These are phyloP conservation scores for Drosophila sp. DNA, from an alignment of 1,140 invertebrate species.

Conservation along the genomic window DNA sequence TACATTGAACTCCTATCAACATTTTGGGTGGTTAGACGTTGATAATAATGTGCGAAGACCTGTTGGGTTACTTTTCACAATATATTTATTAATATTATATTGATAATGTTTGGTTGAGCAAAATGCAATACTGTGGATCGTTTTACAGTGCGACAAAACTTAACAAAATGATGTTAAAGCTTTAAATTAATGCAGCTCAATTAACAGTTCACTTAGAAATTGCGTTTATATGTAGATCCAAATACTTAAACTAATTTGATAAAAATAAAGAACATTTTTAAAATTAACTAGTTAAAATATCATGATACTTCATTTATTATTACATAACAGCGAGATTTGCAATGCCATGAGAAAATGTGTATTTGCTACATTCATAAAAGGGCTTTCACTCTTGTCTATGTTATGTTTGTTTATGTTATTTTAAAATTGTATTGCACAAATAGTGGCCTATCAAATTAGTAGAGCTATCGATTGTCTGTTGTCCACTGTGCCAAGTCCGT, in stretches of 20 bases:
- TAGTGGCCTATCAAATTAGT: background rate
- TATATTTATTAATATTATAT: constrained; percentile 30
- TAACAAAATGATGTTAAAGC: too few relatives aligned
- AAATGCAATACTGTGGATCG: constrained; percentile 21
- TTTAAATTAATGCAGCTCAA: too few relatives aligned
- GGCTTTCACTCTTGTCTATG: constrained; percentile 10
- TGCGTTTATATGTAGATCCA: too few relatives aligned
- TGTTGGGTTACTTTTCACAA: constrained; percentile 26
- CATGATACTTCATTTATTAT: too few relatives aligned
- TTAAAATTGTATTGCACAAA: background rate
- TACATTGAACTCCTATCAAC: constrained; percentile 30
- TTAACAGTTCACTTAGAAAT: too few relatives aligned
- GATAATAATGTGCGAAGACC: constrained; percentile 19
- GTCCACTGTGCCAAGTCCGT: constrained; percentile 38
- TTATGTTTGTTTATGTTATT: background rate
- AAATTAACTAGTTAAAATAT: too few relatives aligned
- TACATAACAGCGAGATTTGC: too few relatives aligned
- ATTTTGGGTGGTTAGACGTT: background rate
- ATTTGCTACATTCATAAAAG: too few relatives aligned
- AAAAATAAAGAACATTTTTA: too few relatives aligned
- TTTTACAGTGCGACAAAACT: constrained; percentile 11
- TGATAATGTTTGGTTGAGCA: constrained; percentile 30
- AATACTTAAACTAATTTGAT: too few relatives aligned
- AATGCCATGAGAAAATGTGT: background rate
- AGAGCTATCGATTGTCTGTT: background rate